Base-by-base conservation (phyloP, 2,888 invertebrate species). In the Eustalomyia histrio region DNA sequence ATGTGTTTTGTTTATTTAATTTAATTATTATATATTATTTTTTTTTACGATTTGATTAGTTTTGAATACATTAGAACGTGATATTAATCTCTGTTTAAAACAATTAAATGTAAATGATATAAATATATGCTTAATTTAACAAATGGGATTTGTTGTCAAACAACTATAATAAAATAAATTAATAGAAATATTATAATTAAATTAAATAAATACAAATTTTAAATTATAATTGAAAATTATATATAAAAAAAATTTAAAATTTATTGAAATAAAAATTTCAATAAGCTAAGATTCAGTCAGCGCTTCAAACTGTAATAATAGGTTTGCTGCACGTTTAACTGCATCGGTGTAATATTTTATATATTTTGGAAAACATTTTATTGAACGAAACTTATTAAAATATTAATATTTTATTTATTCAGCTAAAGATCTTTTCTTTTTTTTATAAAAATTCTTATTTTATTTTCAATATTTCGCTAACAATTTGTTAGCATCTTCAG, bases 31-130 rank as follows among this genome's bases (percentile, higher is more conserved):
- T 63, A 29, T 58, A 29, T 6, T 29, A 29, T 29, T 29, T 29
- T 29, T 29, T 29, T 29, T 4, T 10, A 60, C 17, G 43, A 68
- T 71, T 47, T 65, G 33, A 76, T 53, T 52, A 58, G 35, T 65
- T 74, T 57, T 52, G 33, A 16, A 65, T 57, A 64, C 68, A 57
- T 76, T 69, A 14, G 17, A 24, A 29, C 29, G 53, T 75, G 68
- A 72, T 33, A 76, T 65, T 71, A 76, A 76, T 80, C 57, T 61
- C 61, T 50, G 73, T 73, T 76, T 60, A 64, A 64, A 76, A 76
- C 69, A 80, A 80, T 76, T 80, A 73, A 64, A 76, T 69, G 65
- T 69, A 74, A 80, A 64, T 64, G 50, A 75, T 76, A 80, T 55
- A 17, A n/a, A n/a, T n/a, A n/a, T n/a, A n/a, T n/a, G n/a, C 68